phyloP scores from a whole-genome alignment of 2,797 vertebrate genomes.

The Leptoclinus maculatus region DNA sequence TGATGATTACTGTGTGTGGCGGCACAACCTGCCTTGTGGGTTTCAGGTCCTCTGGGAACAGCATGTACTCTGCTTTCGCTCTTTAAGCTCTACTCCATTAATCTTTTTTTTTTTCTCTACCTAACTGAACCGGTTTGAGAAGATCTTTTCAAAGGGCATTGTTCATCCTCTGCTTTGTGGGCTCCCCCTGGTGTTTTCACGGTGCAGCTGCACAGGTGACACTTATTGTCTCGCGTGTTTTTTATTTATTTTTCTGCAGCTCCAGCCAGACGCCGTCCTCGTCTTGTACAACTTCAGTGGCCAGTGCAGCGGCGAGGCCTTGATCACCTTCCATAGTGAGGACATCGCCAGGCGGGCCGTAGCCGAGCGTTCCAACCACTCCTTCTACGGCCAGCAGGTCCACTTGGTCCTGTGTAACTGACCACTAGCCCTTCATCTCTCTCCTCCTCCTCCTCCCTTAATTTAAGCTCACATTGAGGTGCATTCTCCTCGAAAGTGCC shows the following conservation, averaged over 20 bases:
- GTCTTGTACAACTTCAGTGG: constrained; percentile 92
- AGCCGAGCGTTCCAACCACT: constrained; percentile 85
- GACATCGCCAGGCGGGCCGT: constrained; percentile 85
- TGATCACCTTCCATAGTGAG: constrained; percentile 90
- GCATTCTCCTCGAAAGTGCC: not conserved
- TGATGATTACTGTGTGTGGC: not conserved
- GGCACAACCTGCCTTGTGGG: not conserved
- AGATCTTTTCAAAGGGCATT: not conserved
- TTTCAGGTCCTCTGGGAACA: constrained; percentile 45
- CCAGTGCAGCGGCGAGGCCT: constrained; percentile 90
- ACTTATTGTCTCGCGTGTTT: not conserved
- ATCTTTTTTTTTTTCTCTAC: not conserved
- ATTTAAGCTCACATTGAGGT: constrained; percentile 7
- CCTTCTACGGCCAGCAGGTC: constrained; percentile 86
- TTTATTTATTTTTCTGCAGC: constrained; percentile 73
- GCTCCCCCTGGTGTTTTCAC: constrained; percentile 66
- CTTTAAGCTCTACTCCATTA: constrained; percentile 17
- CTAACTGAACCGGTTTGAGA: constrained; percentile 48
- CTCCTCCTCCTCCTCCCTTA: not conserved
- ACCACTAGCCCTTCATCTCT: constrained; percentile 34
- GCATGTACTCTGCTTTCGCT: constrained; percentile 46
- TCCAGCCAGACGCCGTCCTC: constrained; percentile 90
- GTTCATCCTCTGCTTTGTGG: constrained; percentile 29
- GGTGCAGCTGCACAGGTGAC: not conserved
- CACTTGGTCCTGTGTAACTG: constrained; percentile 84